A percentile compares a stretch with the other conserved stretches of the same genome.
phyloP scores from a whole-genome alignment of 92 coral and sea anemone species.

The Siderastrea siderea region DNA sequence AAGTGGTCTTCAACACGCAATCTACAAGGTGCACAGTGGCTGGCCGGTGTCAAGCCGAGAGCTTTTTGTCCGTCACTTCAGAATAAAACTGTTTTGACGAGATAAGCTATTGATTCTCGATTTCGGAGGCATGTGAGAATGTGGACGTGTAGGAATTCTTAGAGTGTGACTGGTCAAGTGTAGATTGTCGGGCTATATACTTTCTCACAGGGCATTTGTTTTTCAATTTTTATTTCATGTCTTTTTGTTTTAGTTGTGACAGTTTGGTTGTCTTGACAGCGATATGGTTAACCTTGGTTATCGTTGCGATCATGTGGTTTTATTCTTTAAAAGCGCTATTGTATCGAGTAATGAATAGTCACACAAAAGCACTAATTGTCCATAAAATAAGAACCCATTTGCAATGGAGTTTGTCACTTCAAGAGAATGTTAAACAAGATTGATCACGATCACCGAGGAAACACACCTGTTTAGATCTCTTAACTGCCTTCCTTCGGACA shows the following conservation, averaged over 20 bases:
- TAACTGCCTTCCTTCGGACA: background rate
- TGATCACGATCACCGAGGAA: background rate
- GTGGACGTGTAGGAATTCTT: background rate
- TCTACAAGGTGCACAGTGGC: background rate
- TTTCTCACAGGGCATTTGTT: background rate
- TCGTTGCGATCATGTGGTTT: constrained; percentile 5
- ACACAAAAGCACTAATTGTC: constrained; percentile 38
- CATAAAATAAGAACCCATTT: constrained; percentile 29
- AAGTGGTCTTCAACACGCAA: constrained; percentile 48
- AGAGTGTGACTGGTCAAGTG: background rate
- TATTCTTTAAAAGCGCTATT: constrained; percentile 23
- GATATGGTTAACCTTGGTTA: background rate
- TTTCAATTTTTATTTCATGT: background rate
- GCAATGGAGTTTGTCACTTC: constrained; percentile 26
- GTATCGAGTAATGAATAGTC: constrained; percentile 6
- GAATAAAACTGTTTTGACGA: constrained; percentile 20
- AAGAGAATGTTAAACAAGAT: constrained; percentile 2
- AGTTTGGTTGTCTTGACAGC: background rate
- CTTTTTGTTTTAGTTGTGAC: background rate
- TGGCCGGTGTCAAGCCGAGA: constrained; percentile 23
- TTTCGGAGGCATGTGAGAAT: background rate
- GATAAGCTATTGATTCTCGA: background rate
- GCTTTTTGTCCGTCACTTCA: constrained; percentile 5
- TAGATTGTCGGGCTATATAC: background rate
- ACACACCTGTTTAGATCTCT: background rate